A percentile compares a stretch with the other conserved stretches of the same genome.
These are phyloP conservation scores for Eristalis tenax DNA, from an alignment of 2,888 invertebrate genomes.

Conservation along the genomic window DNA sequence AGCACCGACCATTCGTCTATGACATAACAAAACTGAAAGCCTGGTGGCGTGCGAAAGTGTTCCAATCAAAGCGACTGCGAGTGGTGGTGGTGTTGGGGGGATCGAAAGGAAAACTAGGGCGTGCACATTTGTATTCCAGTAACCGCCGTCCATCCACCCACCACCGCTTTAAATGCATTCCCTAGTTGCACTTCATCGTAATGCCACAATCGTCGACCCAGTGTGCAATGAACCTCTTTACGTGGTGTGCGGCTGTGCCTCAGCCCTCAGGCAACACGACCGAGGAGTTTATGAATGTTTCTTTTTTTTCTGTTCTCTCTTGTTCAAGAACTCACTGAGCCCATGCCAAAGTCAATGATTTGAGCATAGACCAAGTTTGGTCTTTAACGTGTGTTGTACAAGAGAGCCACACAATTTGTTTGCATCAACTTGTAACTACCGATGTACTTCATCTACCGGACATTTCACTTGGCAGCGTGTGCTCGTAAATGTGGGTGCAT, in stretches of 20 bases:
- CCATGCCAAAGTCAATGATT: conserved; percentile 27
- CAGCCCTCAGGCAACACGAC: conserved; percentile 13
- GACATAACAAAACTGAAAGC: conserved; percentile 40
- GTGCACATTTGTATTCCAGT: conserved; percentile 6
- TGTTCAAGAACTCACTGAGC: not conserved
- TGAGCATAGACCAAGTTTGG: not conserved
- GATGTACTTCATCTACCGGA: too few species aligned
- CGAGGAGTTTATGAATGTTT: not conserved
- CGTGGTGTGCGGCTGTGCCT: not conserved
- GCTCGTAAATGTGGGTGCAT: too few species aligned
- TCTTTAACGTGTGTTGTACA: not conserved
- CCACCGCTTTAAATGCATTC: conserved; percentile 4
- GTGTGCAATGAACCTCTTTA: conserved; percentile 15
- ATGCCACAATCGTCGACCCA: conserved; percentile 8
- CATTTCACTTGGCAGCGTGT: too few species aligned
- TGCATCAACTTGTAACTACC: too few species aligned
- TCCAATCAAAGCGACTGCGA: not conserved
- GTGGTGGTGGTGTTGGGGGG: not conserved
- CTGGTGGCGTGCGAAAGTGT: conserved; percentile 19
- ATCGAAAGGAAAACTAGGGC: conserved; percentile 28
- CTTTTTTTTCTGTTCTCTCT: not conserved
- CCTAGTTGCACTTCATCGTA: not conserved
- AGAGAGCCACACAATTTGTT: too few species aligned
- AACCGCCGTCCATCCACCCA: conserved; percentile 8
- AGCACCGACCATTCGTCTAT: conserved; percentile 15